Evolutionary conservation across 1,140 invertebrate genomes (phyloP), one percentile per base, ranked within the genome.

Genomic region (Temnothorax nylanderi): DNA sequence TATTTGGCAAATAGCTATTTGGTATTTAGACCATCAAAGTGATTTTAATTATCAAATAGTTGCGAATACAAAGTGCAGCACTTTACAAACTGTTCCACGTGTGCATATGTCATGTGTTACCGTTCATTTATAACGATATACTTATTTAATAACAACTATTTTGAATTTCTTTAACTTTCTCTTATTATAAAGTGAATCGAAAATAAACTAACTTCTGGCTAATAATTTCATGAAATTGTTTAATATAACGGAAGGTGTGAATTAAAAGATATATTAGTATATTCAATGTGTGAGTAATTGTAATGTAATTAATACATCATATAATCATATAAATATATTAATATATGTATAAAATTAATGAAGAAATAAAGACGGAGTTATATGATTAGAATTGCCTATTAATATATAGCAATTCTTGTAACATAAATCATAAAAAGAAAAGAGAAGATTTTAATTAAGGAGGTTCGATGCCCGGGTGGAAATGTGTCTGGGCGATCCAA

Each of bases 31-130:
- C 49, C 76, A 41, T 51, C 47, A 37, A 80, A 67, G 41, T 34
- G 13, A 80, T 67, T 80, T 58, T 56, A 67, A 80, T 80, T 54
- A 67, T 65, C 76, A 37, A 44, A 51, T 8, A 26, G 2, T 44
- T 37, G 37, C 21, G 5, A 44, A 71, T 47, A 21, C 18, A 58
- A 58, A 71, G 16, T 44, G 3, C 41, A 41, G 69, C 26, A n/a
- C 13, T 47, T 71, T 56, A 44, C 37, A n/a, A 71, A 32, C 37
- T 41, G 5, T n/a, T 21, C 8, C 54, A 26, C 1, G 37, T 21
- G 18, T 81, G 56, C 37, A 26, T 13, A n/a, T 7, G 49, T 37
- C 18, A 56, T 21, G 0, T 26, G 62, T 47, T 37, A n/a, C 8
- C 10, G n/a, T 49, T 64, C 11, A n/a, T 64, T 65, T 34, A 10